Percentiles rank a stretch among this genome's conserved stretches.
Conservation (phyloP, 2,888 invertebrate species). For the Trichogramma dendrolimi region DNA sequence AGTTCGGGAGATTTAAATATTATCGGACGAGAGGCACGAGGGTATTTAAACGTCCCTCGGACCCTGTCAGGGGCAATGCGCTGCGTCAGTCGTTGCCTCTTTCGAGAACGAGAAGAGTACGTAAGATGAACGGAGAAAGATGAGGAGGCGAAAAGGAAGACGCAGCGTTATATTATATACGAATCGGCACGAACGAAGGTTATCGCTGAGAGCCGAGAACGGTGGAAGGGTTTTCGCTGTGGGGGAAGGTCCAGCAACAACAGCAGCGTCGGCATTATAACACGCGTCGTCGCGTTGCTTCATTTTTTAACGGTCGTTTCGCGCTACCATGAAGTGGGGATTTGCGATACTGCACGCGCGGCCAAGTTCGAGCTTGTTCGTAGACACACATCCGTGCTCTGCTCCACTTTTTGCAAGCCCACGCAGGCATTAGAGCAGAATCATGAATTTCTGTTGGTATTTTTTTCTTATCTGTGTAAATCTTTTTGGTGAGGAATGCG, state of each 20-base stretch:
- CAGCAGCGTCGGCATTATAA: neutral
- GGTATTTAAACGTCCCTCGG: conserved; percentile 22
- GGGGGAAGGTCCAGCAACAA: conserved; percentile 20
- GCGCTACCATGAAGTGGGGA: conserved; percentile 13
- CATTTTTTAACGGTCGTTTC: conserved; percentile 29
- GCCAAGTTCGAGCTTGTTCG: neutral
- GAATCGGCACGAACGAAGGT: conserved; percentile 3
- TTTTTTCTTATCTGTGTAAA: too few species aligned
- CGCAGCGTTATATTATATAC: conserved; percentile 6
- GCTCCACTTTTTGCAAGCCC: too few species aligned
- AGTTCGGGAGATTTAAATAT: conserved; percentile 19
- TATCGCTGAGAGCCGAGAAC: conserved; percentile 1
- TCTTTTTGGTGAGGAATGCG: too few species aligned
- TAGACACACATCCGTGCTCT: too few species aligned
- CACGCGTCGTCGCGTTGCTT: conserved; percentile 16
- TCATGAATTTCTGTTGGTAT: too few species aligned
- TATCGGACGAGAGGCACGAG: conserved; percentile 8
- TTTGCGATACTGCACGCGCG: conserved; percentile 2
- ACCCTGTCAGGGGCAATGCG: conserved; percentile 17
- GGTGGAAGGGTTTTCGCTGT: conserved; percentile 24
- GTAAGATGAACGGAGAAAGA: neutral
- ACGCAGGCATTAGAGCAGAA: too few species aligned
- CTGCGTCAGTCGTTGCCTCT: neutral
- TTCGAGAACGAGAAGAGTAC: too few species aligned
- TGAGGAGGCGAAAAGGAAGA: neutral